Conservation (phyloP, 2,888 invertebrate species). For the Trachelus stipa region DNA sequence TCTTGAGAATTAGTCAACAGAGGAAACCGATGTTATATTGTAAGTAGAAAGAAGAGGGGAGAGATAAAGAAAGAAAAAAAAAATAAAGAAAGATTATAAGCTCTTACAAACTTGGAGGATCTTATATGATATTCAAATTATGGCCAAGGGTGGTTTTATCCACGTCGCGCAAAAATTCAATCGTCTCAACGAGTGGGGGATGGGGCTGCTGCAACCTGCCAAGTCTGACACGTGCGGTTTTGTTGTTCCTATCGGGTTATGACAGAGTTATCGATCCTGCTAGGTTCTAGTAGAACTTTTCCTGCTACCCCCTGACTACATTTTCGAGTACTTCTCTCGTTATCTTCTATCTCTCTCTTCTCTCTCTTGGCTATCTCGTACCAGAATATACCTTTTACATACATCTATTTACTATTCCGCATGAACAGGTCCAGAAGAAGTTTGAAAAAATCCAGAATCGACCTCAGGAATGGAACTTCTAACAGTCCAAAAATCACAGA, state of each 20-base stretch:
- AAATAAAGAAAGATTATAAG: neutral
- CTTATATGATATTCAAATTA: neutral
- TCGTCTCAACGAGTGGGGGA: neutral
- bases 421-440: neutral
- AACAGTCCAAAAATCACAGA: neutral
- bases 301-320: neutral
- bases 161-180: neutral
- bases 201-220: constrained; percentile 10
- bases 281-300: neutral
- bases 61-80: neutral
- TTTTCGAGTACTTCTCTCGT: neutral
- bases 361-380: neutral
- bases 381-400: neutral
- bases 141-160: neutral
- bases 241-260: constrained; percentile 43
- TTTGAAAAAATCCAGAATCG: neutral
- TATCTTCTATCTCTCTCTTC: neutral
- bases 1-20: neutral
- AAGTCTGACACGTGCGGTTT: constrained; percentile 45
- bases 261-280: constrained; percentile 45
- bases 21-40: neutral
- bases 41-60: neutral
- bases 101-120: neutral
- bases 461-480: neutral
- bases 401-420: neutral